A percentile compares a stretch with the other conserved stretches of the same genome.
These are phyloP conservation scores for Oncorhynchus kisutch DNA, from an alignment of 2,113 vertebrate genomes.

Conservation along the genomic window DNA sequence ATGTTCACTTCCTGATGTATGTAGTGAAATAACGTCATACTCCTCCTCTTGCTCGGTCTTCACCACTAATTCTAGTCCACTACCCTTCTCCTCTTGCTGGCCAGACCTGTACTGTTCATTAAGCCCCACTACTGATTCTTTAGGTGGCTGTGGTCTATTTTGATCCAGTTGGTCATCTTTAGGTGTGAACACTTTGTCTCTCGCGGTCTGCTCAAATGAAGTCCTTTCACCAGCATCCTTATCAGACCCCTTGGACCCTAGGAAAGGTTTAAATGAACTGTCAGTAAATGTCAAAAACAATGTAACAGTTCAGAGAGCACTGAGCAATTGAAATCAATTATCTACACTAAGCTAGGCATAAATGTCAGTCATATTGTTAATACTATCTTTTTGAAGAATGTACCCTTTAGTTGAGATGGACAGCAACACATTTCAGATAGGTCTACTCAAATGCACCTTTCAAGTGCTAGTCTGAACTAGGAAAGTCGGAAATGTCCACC, in stretches of 20 bases:
- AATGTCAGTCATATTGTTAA: too few relatives aligned
- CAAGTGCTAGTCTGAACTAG: neutral
- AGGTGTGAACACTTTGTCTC: constrained; percentile 32
- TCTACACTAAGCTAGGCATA: too few relatives aligned
- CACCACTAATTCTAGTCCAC: constrained; percentile 7
- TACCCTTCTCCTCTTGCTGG: constrained; percentile 3
- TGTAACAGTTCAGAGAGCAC: neutral
- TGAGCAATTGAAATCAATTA: too few relatives aligned
- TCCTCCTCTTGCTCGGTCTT: constrained; percentile 58
- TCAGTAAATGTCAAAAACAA: neutral
- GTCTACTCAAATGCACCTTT: neutral
- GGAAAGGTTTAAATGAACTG: constrained; percentile 9
- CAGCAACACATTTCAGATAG: neutral
- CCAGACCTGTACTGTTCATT: constrained; percentile 12
- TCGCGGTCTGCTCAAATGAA: constrained; percentile 29
- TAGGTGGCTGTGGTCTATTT: neutral
- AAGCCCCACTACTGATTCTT: constrained; percentile 24
- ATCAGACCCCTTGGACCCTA: constrained; percentile 38
- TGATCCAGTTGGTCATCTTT: neutral
- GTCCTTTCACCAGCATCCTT: constrained; percentile 32
- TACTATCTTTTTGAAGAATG: neutral
- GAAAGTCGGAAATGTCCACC: too few relatives aligned
- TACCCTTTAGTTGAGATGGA: neutral
- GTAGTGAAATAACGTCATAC: constrained; percentile 53
- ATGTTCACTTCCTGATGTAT: constrained; percentile 18